Percentiles rank a stretch among this genome's conserved stretches.
Conservation (phyloP, 2,113 vertebrate genomes). For the Sisor rabdophorus region DNA sequence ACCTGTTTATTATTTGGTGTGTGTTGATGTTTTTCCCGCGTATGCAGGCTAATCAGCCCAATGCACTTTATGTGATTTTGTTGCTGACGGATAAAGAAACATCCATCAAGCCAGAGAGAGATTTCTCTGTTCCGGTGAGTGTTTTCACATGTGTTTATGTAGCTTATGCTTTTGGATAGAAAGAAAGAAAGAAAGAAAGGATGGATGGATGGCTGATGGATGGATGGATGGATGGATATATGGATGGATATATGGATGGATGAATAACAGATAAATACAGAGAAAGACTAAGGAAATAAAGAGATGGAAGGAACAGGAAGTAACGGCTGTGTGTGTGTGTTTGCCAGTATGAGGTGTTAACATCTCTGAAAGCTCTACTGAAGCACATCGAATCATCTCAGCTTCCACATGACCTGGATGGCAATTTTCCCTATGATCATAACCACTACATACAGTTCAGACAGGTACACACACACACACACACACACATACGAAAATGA, state of each 20-base stretch:
- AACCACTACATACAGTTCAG: constrained; percentile 77
- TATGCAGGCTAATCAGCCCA: constrained; percentile 61
- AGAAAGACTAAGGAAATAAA: neutral
- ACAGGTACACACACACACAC: constrained; percentile 57
- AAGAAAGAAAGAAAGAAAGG: neutral
- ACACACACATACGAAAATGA: neutral
- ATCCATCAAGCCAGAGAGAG: constrained; percentile 67
- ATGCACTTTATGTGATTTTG: constrained; percentile 73
- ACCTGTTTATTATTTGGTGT: too few relatives aligned
- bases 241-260: neutral
- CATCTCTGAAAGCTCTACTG: constrained; percentile 74
- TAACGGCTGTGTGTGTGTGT: constrained; percentile 2
- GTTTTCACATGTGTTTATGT: neutral
- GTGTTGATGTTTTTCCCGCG: neutral
- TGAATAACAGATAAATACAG: neutral
- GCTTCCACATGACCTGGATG: constrained; percentile 73
- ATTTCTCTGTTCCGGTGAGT: constrained; percentile 68
- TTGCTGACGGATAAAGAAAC: constrained; percentile 75
- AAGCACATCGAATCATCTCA: constrained; percentile 76
- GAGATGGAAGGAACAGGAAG: neutral
- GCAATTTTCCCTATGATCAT: constrained; percentile 75
- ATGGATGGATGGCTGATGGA: too few relatives aligned
- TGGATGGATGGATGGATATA: too few relatives aligned
- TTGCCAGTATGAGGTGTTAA: constrained; percentile 72
- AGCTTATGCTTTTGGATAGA: neutral